A percentile compares a stretch with the other conserved stretches of the same genome.
These are phyloP conservation scores for Phyto melanocephala DNA, from an alignment of 2,888 invertebrate genomes.

Conservation along the genomic window DNA sequence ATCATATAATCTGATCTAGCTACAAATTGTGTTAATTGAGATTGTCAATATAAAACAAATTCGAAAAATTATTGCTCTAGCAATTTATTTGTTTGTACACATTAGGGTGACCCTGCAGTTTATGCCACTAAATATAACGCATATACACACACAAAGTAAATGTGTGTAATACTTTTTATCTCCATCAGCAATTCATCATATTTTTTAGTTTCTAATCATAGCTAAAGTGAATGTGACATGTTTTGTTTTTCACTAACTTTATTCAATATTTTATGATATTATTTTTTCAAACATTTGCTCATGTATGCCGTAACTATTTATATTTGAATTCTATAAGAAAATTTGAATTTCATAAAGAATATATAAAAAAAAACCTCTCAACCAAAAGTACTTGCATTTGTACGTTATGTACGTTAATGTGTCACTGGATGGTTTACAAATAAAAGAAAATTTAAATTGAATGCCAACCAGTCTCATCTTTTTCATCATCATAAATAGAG, in stretches of 20 bases:
- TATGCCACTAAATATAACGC: too few species aligned
- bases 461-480: conserved; percentile 1
- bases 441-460: conserved; percentile 21
- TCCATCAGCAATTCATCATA: conserved; percentile 22
- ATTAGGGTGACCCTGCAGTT: too few species aligned
- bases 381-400: neutral
- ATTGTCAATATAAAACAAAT: too few species aligned
- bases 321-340: conserved; percentile 9
- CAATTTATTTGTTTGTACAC: too few species aligned
- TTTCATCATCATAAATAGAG: conserved; percentile 24
- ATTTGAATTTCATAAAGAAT: conserved; percentile 5
- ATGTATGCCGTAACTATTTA: conserved; percentile 14
- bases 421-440: conserved; percentile 31
- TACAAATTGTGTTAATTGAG: too few species aligned
- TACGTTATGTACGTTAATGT: conserved; percentile 36
- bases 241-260: neutral
- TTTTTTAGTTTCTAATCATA: conserved; percentile 12
- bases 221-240: conserved; percentile 44
- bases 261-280: neutral
- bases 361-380: neutral
- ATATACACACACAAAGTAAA: too few species aligned
- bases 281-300: neutral
- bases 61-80: too few species aligned
- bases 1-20: too few species aligned
- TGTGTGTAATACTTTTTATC: neutral